Percentiles rank a stretch among this genome's conserved stretches.
Evolutionary conservation across 1,140 invertebrate species (phyloP).

Genomic region (Macrosteles quadrilineatus): DNA sequence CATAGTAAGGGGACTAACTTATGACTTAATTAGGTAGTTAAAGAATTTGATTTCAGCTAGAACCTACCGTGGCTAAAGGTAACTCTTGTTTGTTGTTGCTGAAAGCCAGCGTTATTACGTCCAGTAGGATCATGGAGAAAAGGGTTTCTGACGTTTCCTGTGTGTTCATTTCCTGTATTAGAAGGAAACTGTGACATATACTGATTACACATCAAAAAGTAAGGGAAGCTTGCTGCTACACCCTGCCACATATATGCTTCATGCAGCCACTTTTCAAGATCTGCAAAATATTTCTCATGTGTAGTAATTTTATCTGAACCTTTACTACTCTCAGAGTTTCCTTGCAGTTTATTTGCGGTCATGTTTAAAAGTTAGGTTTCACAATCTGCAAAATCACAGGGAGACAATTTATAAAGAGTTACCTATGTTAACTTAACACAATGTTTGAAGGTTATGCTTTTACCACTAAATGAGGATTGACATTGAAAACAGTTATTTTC

Average conservation of each 20-base stretch:
- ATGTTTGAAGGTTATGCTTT: no score
- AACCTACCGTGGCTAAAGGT: not conserved
- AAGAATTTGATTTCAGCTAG: no score
- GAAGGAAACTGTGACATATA: conserved; percentile 43
- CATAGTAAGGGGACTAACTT: no score
- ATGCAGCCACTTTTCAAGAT: conserved; percentile 56
- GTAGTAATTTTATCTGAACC: not conserved
- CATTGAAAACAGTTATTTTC: no score
- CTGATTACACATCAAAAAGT: conserved; percentile 53
- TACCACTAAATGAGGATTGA: no score
- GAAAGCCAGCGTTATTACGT: not conserved
- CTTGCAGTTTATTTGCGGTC: no score
- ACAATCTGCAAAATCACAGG: no score
- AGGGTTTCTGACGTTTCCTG: not conserved
- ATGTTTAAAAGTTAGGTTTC: no score
- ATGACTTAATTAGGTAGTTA: no score
- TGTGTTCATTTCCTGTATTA: conserved; percentile 31
- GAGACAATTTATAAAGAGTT: no score
- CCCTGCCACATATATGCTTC: conserved; percentile 56
- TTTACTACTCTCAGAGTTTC: no score
- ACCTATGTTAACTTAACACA: no score
- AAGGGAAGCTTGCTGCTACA: conserved; percentile 53
- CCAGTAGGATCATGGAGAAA: not conserved
- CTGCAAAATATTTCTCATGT: conserved; percentile 52
- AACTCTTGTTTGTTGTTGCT: not conserved